Conservation (phyloP, 1,140 invertebrate species). For the Latrodectus geometricus region DNA sequence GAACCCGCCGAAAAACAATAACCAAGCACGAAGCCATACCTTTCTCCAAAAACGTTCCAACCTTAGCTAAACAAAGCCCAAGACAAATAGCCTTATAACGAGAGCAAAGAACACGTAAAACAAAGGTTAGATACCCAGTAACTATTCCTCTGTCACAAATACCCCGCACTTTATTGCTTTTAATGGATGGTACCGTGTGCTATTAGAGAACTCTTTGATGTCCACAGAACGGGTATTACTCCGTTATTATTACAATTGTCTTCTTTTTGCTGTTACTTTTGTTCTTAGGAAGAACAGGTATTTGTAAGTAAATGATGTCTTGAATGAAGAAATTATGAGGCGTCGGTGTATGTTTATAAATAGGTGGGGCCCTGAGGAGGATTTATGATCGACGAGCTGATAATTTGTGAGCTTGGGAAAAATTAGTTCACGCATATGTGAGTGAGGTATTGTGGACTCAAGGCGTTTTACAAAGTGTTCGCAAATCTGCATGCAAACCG, state of each 20-base stretch:
- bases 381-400: neutral
- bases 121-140: neutral
- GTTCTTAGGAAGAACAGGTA: neutral
- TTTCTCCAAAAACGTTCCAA: neutral
- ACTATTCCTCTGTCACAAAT: slow-evolving; percentile 2
- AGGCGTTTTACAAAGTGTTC: neutral
- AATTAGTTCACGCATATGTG: neutral
- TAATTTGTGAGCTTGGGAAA: neutral
- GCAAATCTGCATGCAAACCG: neutral
- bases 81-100: slow-evolving; percentile 21
- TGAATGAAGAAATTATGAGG: neutral
- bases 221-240: neutral
- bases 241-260: neutral
- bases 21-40: neutral
- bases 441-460: neutral
- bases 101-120: neutral
- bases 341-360: slow-evolving; percentile 5
- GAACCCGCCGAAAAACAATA: neutral
- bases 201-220: slow-evolving; percentile 8
- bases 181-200: neutral
- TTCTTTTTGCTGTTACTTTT: neutral
- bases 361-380: neutral
- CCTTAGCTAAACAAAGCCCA: slow-evolving; percentile 12
- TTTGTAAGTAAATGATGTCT: neutral
- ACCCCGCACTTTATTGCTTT: neutral